Evolutionary conservation across 2,888 invertebrate genomes (phyloP).

Genomic region (Epicampocera succincta): DNA sequence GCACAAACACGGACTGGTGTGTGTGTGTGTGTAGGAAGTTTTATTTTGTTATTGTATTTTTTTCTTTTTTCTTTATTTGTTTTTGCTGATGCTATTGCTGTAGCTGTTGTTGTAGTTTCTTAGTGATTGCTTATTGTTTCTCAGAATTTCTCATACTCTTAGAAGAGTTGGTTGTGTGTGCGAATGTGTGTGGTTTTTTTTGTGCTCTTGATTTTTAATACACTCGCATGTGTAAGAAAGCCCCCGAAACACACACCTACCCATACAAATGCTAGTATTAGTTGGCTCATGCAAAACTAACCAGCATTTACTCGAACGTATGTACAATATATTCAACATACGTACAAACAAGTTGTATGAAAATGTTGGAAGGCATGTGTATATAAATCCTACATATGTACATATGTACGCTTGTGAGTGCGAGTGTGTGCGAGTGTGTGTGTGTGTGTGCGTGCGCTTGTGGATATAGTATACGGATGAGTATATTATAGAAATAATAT

Average conservation of each 20-base stretch:
- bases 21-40: constrained; percentile 32
- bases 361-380: neutral
- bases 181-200: constrained; percentile 8
- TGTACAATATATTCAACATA: constrained; percentile 27
- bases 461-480: constrained; percentile 15
- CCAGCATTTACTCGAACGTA: constrained; percentile 27
- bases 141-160: constrained; percentile 63
- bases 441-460: neutral
- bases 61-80: no score
- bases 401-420: neutral
- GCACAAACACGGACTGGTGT: constrained; percentile 12
- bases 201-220: constrained; percentile 45
- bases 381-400: neutral
- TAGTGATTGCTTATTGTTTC: constrained; percentile 61
- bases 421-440: neutral
- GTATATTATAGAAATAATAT: constrained; percentile 68
- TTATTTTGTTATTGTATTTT: constrained; percentile 10
- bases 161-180: neutral
- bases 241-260: neutral
- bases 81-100: constrained; percentile 4
- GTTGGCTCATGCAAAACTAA: constrained; percentile 20
- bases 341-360: neutral
- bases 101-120: constrained; percentile 49
- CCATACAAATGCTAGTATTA: constrained; percentile 9
- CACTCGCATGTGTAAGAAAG: constrained; percentile 22